Evolutionary conservation across 2,797 vertebrate species (phyloP).

Genomic region (Argentina silus): DNA sequence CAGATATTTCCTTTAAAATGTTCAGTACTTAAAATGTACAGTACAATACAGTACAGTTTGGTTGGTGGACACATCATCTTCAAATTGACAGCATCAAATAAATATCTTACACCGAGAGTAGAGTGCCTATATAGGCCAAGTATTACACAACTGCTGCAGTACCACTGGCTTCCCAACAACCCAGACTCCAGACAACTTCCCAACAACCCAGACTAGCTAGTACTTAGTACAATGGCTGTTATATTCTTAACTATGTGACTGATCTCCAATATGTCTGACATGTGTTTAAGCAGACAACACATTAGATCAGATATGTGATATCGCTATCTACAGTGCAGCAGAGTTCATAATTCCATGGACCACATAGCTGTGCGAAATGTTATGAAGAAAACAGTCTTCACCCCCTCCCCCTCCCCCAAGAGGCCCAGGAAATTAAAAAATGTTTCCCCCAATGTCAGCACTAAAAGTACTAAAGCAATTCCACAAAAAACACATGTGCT

Average conservation of each 20-base stretch:
- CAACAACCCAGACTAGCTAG: constrained; percentile 17
- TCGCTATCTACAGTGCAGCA: neutral
- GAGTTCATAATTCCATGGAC: neutral
- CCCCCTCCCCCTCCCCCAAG: too few relatives aligned
- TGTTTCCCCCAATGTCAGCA: too few relatives aligned
- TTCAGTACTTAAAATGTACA: too few relatives aligned
- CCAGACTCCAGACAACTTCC: constrained; percentile 2
- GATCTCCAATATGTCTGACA: constrained; percentile 9
- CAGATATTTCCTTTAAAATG: too few relatives aligned
- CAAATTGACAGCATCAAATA: constrained; percentile 17
- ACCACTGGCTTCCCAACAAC: neutral
- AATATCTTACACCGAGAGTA: constrained; percentile 28
- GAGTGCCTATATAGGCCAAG: constrained; percentile 31
- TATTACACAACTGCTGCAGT: constrained; percentile 35
- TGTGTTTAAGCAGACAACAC: neutral
- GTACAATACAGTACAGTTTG: neutral
- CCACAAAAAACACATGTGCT: too few relatives aligned
- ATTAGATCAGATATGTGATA: neutral
- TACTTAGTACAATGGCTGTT: neutral
- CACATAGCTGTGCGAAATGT: neutral
- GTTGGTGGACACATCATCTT: neutral
- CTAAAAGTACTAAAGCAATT: too few relatives aligned
- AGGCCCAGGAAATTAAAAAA: too few relatives aligned
- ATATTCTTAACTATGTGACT: constrained; percentile 9
- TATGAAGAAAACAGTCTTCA: too few relatives aligned